Conservation (phyloP, 2,888 invertebrate genomes). For the Lasioglossum oenotherae region DNA sequence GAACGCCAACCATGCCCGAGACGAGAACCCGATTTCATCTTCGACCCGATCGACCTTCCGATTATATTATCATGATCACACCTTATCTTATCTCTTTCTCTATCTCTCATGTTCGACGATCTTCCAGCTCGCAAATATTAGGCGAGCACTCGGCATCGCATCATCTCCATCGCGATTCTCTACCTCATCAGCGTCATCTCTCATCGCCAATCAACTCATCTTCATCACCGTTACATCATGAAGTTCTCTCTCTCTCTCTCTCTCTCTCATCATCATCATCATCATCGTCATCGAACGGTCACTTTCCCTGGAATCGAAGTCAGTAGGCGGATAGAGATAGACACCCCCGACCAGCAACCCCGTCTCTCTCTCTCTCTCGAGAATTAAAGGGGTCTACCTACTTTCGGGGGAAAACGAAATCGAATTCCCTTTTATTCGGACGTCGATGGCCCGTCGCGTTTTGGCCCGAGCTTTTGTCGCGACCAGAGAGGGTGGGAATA, state of each 20-base stretch:
- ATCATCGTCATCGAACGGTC: neutral
- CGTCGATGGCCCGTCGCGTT: neutral
- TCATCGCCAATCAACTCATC: neutral
- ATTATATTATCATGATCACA: neutral
- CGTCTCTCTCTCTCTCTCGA: neutral
- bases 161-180: conserved; percentile 29
- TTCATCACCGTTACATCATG: neutral
- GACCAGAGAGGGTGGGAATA: neutral
- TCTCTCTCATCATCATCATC: neutral
- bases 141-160: neutral
- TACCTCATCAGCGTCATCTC: neutral
- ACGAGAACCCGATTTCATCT: neutral
- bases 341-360: neutral
- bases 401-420: neutral
- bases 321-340: neutral
- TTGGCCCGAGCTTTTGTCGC: neutral
- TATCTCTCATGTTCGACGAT: conserved; percentile 29
- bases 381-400: conserved; percentile 3
- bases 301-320: neutral
- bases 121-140: conserved; percentile 24
- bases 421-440: neutral
- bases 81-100: neutral
- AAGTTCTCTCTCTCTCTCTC: neutral
- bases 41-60: conserved; percentile 8
- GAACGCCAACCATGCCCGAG: conserved; percentile 26